These are phyloP conservation scores for Salminus brasiliensis DNA, from an alignment of 2,113 vertebrate species.

Conservation along the genomic window DNA sequence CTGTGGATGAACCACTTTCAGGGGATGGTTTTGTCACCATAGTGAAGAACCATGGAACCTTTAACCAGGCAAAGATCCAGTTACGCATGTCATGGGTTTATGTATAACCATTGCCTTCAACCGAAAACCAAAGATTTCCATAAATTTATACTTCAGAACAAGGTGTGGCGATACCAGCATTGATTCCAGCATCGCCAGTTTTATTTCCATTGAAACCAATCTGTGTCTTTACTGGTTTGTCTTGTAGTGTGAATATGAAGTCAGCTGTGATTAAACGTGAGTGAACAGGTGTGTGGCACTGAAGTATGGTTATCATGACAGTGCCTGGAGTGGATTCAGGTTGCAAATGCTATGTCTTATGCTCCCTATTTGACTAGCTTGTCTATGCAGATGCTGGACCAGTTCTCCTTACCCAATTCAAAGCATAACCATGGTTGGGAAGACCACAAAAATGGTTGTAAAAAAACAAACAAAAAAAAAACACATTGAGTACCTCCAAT, in stretches of 20 bases:
- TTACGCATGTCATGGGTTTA: too few species aligned
- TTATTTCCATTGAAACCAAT: too few species aligned
- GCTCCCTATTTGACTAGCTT: not conserved
- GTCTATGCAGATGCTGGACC: not conserved
- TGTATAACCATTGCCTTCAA: too few species aligned
- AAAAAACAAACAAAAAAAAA: constrained; percentile 32
- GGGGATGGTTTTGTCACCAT: too few species aligned
- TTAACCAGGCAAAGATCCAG: too few species aligned
- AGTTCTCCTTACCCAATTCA: not conserved
- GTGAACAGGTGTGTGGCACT: not conserved
- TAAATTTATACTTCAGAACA: too few species aligned
- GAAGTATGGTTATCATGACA: constrained; percentile 9
- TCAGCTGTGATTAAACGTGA: not conserved
- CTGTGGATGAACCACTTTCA: not conserved
- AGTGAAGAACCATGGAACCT: too few species aligned
- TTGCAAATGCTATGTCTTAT: not conserved
- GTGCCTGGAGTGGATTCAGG: not conserved
- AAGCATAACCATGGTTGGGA: not conserved
- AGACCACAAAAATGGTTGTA: not conserved
- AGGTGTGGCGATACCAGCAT: too few species aligned
- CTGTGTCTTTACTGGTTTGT: not conserved
- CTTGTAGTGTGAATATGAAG: not conserved
- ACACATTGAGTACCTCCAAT: not conserved
- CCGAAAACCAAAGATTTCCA: too few species aligned
- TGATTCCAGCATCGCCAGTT: too few species aligned